Evolutionary conservation across 2,888 invertebrate genomes (phyloP).

Genomic region (Sympetrum striolatum): DNA sequence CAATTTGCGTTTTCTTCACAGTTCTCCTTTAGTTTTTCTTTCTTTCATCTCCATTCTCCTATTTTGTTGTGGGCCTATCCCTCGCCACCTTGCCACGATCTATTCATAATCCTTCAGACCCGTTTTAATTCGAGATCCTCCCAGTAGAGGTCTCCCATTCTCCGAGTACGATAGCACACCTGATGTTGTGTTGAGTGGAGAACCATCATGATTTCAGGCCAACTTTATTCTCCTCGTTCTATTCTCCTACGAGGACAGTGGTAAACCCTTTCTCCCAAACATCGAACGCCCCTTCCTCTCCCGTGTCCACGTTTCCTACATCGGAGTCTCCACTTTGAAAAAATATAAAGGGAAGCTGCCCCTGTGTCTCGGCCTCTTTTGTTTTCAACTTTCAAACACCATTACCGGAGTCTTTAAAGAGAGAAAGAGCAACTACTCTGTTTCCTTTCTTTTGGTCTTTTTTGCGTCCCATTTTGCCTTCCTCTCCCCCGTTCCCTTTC

Average conservation of each 20-base stretch:
- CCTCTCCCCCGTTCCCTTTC: not conserved
- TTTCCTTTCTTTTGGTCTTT: not conserved
- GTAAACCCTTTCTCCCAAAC: not conserved
- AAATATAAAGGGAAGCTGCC: not conserved
- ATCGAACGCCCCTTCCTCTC: not conserved
- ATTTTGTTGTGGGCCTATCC: not conserved
- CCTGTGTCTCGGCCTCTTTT: not conserved
- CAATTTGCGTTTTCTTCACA: too few species aligned
- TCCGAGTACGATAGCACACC: not conserved
- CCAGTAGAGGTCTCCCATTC: not conserved
- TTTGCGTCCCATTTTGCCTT: not conserved
- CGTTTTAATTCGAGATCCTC: not conserved
- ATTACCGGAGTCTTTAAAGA: slow-evolving; percentile 19
- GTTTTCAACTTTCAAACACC: slow-evolving; percentile 40
- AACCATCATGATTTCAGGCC: not conserved
- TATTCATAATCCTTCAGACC: not conserved
- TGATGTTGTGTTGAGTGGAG: not conserved
- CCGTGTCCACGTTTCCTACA: not conserved
- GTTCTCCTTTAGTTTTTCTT: not conserved
- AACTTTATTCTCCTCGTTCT: not conserved
- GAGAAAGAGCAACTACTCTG: not conserved
- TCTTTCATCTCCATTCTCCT: not conserved
- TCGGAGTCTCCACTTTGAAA: not conserved
- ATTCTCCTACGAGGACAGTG: not conserved
- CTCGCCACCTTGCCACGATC: not conserved